These are phyloP conservation scores for Odocoileus hemionus DNA, from an alignment of 2,113 vertebrate genomes.

Conservation along the genomic window DNA sequence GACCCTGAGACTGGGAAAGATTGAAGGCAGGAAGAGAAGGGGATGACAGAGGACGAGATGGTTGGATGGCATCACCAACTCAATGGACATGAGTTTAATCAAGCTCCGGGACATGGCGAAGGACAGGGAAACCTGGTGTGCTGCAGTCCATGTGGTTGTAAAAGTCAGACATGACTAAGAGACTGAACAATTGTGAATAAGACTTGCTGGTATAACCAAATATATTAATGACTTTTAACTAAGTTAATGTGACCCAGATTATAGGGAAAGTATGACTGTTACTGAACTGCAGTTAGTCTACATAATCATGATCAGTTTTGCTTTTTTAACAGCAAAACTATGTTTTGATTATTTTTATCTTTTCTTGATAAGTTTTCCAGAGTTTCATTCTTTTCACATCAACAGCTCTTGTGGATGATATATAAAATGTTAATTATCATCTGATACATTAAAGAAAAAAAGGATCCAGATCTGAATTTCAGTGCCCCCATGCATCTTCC, in stretches of 20 bases:
- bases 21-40: neutral
- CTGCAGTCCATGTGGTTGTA: neutral
- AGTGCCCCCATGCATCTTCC: neutral
- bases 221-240: neutral
- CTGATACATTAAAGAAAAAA: neutral
- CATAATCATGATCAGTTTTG: neutral
- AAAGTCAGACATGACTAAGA: neutral
- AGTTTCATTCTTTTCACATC: neutral
- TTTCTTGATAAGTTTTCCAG: slow-evolving; percentile 13
- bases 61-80: neutral
- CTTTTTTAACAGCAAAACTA: neutral
- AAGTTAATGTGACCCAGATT: neutral
- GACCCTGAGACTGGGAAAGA: neutral
- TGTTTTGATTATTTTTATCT: slow-evolving; percentile 3
- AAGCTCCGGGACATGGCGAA: neutral
- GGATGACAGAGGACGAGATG: neutral
- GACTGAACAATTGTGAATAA: neutral
- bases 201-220: neutral
- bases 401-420: neutral
- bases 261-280: neutral
- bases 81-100: neutral
- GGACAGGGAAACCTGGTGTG: neutral
- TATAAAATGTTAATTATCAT: neutral
- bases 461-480: neutral
- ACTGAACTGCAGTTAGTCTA: neutral